Percentiles rank a stretch among this genome's conserved stretches.
Conservation (phyloP, 2,797 vertebrate genomes). For the Anguilla obscura region DNA sequence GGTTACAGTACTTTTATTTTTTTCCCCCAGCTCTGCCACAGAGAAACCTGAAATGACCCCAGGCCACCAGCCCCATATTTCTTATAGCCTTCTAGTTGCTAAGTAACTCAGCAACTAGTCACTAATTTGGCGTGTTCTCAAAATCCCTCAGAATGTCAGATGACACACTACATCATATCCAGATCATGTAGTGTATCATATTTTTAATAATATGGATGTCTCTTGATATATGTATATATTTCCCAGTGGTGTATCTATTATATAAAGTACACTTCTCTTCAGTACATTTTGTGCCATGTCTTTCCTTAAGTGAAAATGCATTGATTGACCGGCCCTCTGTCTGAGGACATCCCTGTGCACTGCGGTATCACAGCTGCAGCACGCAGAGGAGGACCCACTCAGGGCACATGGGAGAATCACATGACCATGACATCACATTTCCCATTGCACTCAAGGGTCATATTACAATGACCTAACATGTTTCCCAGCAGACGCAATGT, state of each 20-base stretch:
- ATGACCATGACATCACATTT: background rate
- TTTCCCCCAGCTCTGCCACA: background rate
- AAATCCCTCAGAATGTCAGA: background rate
- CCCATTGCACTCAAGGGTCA: background rate
- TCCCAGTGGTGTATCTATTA: background rate
- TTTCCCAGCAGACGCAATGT: background rate
- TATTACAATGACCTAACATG: slow-evolving; percentile 2
- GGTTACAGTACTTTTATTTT: background rate
- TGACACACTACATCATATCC: background rate
- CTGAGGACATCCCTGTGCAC: background rate
- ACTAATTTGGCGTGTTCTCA: background rate
- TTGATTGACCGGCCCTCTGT: background rate
- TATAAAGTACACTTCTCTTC: background rate
- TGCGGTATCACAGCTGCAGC: background rate
- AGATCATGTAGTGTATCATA: background rate
- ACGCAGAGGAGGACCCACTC: background rate
- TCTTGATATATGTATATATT: background rate
- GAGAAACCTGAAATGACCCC: background rate
- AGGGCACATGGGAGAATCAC: background rate
- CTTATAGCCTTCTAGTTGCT: background rate
- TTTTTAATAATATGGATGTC: background rate
- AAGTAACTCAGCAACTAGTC: background rate
- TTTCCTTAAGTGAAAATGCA: background rate
- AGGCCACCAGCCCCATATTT: background rate
- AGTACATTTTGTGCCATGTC: background rate